These are phyloP conservation scores for Eolophus roseicapilla DNA, from an alignment of 2,113 vertebrate genomes.

Conservation along the genomic window DNA sequence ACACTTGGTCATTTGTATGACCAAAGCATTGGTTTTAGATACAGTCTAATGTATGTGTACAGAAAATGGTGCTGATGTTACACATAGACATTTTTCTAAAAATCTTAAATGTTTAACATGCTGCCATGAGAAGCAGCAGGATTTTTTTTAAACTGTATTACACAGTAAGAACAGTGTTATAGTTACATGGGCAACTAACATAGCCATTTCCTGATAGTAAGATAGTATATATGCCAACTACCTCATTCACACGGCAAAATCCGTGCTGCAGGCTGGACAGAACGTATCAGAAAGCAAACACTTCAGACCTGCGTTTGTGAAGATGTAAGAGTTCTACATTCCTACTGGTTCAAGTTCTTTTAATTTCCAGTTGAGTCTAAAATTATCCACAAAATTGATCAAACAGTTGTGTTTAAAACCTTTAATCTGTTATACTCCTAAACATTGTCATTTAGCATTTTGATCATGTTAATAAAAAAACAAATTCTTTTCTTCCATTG, in stretches of 20 bases:
- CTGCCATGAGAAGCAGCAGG: neutral
- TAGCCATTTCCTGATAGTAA: neutral
- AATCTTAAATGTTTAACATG: neutral
- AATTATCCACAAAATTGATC: neutral
- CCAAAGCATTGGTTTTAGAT: neutral
- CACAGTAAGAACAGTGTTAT: neutral
- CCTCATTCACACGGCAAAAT: neutral
- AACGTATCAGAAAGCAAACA: neutral
- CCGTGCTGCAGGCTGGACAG: neutral
- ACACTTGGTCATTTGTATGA: neutral
- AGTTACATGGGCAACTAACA: neutral
- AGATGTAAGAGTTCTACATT: neutral
- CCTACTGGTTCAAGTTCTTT: neutral
- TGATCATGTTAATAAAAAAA: neutral
- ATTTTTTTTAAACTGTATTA: neutral
- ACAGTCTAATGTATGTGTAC: neutral
- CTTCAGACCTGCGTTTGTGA: neutral
- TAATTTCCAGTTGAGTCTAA: neutral
- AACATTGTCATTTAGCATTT: neutral
- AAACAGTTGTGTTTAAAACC: neutral
- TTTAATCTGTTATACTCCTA: neutral
- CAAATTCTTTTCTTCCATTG: neutral
- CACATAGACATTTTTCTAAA: neutral
- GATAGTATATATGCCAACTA: fast-evolving
- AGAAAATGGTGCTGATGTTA: neutral